Conservation (phyloP, 2,113 vertebrate species). For the Xerus inauris region DNA sequence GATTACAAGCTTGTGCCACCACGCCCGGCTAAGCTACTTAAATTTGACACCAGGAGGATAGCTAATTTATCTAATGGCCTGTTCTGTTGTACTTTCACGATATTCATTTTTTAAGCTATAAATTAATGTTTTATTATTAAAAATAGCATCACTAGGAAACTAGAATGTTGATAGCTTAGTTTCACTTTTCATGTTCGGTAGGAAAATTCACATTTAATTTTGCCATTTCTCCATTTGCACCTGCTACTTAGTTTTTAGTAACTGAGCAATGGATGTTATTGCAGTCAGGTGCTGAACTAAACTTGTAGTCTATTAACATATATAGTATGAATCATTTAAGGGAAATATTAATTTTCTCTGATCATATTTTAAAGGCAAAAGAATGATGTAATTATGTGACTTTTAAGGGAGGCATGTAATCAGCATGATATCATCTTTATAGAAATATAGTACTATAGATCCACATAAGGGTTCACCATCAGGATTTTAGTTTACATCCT, state of each 20-base stretch:
- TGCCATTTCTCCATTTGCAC: neutral
- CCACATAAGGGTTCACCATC: neutral
- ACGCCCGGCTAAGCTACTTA: neutral
- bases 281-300: neutral
- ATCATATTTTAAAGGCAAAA: conserved; percentile 44
- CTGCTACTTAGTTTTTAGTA: conserved; percentile 14
- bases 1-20: too few relatives aligned
- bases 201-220: neutral
- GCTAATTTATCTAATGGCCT: neutral
- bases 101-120: neutral
- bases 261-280: neutral
- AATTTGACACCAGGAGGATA: neutral
- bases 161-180: conserved; percentile 30
- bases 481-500: conserved; percentile 29
- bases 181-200: conserved; percentile 47
- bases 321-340: conserved; percentile 19
- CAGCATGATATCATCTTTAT: neutral
- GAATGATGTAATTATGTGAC: neutral
- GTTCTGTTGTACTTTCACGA: conserved; percentile 7
- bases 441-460: neutral
- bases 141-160: conserved; percentile 1
- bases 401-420: neutral
- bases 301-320: conserved; percentile 16
- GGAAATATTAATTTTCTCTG: conserved; percentile 7
- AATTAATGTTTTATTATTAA: neutral